Base-by-base conservation (phyloP, 1,140 invertebrate genomes). In the Metopolophium dirhodum region DNA sequence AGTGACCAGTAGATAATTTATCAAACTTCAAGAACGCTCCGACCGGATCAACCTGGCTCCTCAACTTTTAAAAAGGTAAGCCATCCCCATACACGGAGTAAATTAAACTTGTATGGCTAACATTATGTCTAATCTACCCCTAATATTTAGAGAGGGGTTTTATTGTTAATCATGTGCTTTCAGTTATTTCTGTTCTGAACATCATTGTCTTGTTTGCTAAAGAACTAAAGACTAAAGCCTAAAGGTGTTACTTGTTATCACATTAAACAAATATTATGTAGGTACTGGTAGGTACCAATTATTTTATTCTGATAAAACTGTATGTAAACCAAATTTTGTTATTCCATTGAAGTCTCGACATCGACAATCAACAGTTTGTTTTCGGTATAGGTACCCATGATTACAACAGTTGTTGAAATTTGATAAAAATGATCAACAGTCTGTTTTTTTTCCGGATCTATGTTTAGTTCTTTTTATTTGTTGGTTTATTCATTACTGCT, bases 11-110 rank as follows among this genome's bases (percentile, higher is more conserved):
- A 89, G 88, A 2, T 7, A 11, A 57, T 49, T 85, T 20, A 51
- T 82, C 41, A 14, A 92, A 30, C 45, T 37, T 77, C 45, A 77
- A n/a, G n/a, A 49, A 41, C 85, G 35, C 77, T 26, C 91, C n/a
- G 68, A 92, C 91, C n/a, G 30, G 47, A 83, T 92, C 91, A 92
- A 92, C 91, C 91, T 92, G 91, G 91, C 61, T 92, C 77, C 91
- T 85, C 91, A 49, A 92, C 68, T 92, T 92, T 77, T 82, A 82
- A 92, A 92, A 83, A 92, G 91, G 91, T 92, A 83, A 49, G 47
- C 35, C 49, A 54, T 22, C 35, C 22, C 61, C n/a, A 77, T 7
- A 35, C n/a, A 14, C 4, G 0, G 61, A 4, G 30, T 68, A 6
- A 68, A n/a, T 68, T 68, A 68, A 68, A n/a, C 6, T 68, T n/a